Conservation (phyloP, 2,797 vertebrate species). For the Rhabdomys pumilio region DNA sequence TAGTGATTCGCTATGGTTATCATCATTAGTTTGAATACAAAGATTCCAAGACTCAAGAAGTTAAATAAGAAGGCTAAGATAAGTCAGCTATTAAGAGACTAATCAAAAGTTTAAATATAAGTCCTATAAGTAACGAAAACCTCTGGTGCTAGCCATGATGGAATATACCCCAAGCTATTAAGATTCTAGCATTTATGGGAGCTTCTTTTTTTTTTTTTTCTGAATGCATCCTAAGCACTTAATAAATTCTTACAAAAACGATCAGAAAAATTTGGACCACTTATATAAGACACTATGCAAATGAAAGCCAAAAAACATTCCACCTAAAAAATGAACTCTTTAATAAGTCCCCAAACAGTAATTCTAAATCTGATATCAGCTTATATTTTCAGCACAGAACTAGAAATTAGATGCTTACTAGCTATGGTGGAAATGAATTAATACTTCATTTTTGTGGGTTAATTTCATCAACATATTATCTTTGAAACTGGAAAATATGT, state of each 20-base stretch:
- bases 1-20: not conserved
- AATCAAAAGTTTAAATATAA: not conserved
- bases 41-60: not conserved
- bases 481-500: constrained; percentile 32
- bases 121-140: not conserved
- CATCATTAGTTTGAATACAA: constrained; percentile 52
- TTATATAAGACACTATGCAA: constrained; percentile 64
- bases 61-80: not conserved
- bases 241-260: constrained; percentile 38
- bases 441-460: not conserved
- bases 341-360: constrained; percentile 59
- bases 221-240: not conserved
- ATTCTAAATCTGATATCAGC: constrained; percentile 67
- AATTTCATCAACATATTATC: not conserved
- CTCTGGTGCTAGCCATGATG: not conserved
- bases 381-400: constrained; percentile 59
- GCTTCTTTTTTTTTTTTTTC: not conserved
- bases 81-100: not conserved
- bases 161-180: not conserved
- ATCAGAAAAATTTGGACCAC: constrained; percentile 11
- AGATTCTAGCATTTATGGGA: not conserved
- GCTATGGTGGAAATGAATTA: constrained; percentile 43
- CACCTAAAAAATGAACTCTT: constrained; percentile 56
- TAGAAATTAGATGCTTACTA: constrained; percentile 45
- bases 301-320: constrained; percentile 55